Conservation (phyloP, 2,888 invertebrate species). For the Zele albiditarsus region DNA sequence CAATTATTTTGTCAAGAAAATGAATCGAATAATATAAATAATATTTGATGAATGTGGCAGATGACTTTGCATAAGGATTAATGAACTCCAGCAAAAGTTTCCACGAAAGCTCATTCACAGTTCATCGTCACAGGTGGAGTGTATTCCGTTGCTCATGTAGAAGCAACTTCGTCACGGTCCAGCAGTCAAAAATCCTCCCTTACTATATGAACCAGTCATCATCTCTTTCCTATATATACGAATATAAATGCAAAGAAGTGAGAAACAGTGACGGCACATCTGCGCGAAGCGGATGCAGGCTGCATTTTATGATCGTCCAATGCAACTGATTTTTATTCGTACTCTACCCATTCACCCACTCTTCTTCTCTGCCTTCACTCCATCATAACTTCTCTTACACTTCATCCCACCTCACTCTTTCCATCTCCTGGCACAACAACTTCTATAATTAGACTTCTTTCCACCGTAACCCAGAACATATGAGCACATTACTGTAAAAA, state of each 20-base stretch:
- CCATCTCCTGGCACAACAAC: conserved; percentile 59
- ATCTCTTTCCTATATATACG: conserved; percentile 6
- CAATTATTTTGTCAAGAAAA: background rate
- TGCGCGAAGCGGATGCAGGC: conserved; percentile 70
- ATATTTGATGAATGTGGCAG: too few species aligned
- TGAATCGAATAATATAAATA: too few species aligned
- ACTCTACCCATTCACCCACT: conserved; percentile 57
- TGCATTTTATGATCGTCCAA: conserved; percentile 70
- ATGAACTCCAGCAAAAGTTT: background rate
- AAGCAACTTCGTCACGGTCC: conserved; percentile 22
- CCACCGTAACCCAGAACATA: conserved; percentile 49
- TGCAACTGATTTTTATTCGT: conserved; percentile 66
- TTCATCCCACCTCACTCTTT: conserved; percentile 53
- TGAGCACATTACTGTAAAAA: conserved; percentile 7
- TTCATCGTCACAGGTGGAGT: conserved; percentile 48
- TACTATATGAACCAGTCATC: conserved; percentile 12
- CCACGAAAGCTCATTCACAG: conserved; percentile 7
- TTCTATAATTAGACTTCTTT: conserved; percentile 68
- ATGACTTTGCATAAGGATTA: background rate
- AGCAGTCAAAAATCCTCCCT: conserved; percentile 25
- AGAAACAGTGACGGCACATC: conserved; percentile 58
- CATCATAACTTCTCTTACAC: conserved; percentile 53
- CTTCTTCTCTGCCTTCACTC: conserved; percentile 38
- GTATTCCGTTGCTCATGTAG: background rate
- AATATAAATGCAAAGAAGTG: background rate